Conservation (phyloP, 2,797 vertebrate species). For the Neosalanx taihuensis region DNA sequence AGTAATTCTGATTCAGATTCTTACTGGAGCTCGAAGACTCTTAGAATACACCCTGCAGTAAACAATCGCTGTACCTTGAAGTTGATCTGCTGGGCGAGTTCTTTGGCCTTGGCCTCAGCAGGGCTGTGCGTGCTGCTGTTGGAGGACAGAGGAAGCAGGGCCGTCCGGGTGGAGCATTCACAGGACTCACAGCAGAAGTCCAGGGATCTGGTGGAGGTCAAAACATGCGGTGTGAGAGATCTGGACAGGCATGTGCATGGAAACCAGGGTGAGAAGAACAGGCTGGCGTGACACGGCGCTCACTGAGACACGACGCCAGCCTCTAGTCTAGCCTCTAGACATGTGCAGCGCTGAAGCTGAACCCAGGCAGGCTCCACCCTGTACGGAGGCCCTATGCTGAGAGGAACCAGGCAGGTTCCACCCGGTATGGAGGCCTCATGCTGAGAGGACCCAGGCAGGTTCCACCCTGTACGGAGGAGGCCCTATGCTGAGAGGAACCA, state of each 20-base stretch:
- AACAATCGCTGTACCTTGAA: constrained; percentile 81
- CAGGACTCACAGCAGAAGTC: constrained; percentile 94
- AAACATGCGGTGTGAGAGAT: not conserved
- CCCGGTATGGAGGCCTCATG: too few relatives aligned
- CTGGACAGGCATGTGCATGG: not conserved
- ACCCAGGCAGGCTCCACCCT: too few relatives aligned
- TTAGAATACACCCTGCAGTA: not conserved
- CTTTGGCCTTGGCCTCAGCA: constrained; percentile 83
- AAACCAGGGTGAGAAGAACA: not conserved
- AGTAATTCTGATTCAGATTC: too few relatives aligned
- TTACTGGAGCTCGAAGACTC: not conserved
- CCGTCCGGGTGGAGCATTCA: constrained; percentile 82
- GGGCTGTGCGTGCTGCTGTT: constrained; percentile 82
- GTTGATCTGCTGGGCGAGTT: constrained; percentile 92
- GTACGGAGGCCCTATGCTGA: too few relatives aligned
- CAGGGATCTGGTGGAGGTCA: constrained; percentile 77
- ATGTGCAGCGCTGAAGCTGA: too few relatives aligned
- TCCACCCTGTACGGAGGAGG: too few relatives aligned
- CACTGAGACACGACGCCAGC: not conserved
- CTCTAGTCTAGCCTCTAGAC: too few relatives aligned
- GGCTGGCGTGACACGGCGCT: not conserved
- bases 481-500: too few relatives aligned
- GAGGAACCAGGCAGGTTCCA: too few relatives aligned
- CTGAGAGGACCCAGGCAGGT: too few relatives aligned
- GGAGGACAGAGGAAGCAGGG: constrained; percentile 81